Base-by-base conservation (phyloP, 2,888 invertebrate species). In the Agrilus biguttatus region DNA sequence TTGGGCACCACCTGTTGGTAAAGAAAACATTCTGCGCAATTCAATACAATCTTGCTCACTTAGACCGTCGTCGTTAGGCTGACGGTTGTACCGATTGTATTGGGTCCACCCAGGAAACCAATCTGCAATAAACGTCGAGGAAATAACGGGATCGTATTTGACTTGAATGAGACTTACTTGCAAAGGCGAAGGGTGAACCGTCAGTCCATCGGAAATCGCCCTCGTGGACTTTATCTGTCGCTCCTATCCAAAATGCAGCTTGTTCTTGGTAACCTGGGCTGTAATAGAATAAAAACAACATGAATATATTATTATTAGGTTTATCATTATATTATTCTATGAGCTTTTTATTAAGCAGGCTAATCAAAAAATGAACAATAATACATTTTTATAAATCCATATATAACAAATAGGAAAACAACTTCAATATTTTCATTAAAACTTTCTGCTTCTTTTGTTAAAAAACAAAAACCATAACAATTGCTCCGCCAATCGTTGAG, bases 21-120 rank as follows among this genome's bases (percentile, higher is more conserved):
- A 68, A 3, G 77, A 73, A 60, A 81, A 85, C 49, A 74, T 70
- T 37, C 80, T 67, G 8, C 86, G 66, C 7, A 83, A 71, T 60
- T 88, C 87, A 43, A 87, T 81, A 63, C 87, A 88, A 65, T 87
- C 85, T 61, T 86, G 84, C 5, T 79, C 77, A 17, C 83, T 81
- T 10, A 83, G 73, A 1, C 85, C 85, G 57, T 87, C 87, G 60
- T 87, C 87, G 59, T 84, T 87, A 0, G 87, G 87, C 59, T 87
- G 86, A 36, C 70, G 66, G 55, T 75, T 76, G 55, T 74, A 75
- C 49, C 77, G 67, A 37, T 75, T 75, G 61, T 78, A 78, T 51
- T 79, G 75, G 5, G 76, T 69, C 83, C 83, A 86, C 1, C 86
- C 86, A 5, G 82, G 80, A 60, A 86, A 87, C 87, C 87, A 88